These are phyloP conservation scores for Clarias pachynema DNA, from an alignment of 2,797 vertebrate species.

Conservation along the genomic window DNA sequence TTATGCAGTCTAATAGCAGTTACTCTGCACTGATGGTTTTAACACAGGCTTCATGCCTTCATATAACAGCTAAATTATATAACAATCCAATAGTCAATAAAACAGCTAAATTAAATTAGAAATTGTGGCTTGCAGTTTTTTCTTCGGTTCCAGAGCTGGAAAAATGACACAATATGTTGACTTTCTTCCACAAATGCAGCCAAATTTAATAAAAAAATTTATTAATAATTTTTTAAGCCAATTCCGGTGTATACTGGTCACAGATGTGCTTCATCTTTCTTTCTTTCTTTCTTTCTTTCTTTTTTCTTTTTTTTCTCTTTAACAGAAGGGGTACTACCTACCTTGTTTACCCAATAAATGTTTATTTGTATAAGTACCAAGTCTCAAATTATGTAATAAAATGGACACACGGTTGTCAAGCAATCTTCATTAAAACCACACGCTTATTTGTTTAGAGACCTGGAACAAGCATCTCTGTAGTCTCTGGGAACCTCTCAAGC, in stretches of 20 bases:
- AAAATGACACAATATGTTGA: neutral
- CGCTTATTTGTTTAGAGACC: slow-evolving; percentile 68
- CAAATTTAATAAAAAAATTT: neutral
- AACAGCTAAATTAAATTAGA: neutral
- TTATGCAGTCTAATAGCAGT: neutral
- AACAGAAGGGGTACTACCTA: neutral
- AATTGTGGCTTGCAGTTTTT: neutral
- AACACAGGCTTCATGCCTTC: neutral
- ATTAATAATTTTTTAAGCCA: too few species aligned
- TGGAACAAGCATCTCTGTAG: slow-evolving; percentile 71
- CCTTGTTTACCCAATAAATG: neutral
- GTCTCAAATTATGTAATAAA: neutral
- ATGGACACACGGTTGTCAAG: neutral
- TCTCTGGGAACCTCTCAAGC: slow-evolving; percentile 62
- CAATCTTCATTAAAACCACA: neutral
- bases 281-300: neutral
- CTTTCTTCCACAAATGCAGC: neutral
- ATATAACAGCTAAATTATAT: neutral
- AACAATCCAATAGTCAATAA: neutral
- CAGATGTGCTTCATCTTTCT: too few species aligned
- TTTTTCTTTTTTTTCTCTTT: neutral
- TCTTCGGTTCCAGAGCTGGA: neutral
- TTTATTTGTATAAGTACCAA: neutral
- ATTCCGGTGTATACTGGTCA: too few species aligned
- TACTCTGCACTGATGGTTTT: neutral